These are phyloP conservation scores for Barbus barbus DNA, from an alignment of 2,113 vertebrate genomes.

Conservation along the genomic window DNA sequence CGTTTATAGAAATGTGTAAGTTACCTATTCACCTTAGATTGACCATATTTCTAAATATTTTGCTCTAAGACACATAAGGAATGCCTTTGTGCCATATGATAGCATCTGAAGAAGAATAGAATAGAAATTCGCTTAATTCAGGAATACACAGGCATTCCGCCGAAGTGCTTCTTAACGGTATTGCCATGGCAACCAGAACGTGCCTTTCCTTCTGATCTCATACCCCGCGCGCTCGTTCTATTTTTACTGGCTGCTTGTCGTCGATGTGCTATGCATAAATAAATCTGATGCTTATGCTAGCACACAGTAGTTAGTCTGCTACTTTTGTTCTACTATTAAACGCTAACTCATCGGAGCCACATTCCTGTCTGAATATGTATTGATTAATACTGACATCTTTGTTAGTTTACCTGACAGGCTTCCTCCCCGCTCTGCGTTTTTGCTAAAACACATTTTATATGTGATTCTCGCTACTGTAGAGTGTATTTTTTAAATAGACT, in stretches of 20 bases:
- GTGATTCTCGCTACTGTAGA: background rate
- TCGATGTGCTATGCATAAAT: background rate
- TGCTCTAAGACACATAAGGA: background rate
- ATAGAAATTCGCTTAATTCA: background rate
- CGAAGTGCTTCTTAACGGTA: conserved; percentile 1
- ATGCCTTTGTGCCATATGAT: background rate
- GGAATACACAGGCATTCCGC: background rate
- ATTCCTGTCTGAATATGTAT: too few relatives aligned
- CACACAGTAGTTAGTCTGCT: background rate
- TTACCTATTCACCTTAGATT: background rate
- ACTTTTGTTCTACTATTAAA: too few relatives aligned
- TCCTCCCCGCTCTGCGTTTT: background rate
- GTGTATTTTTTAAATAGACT: background rate
- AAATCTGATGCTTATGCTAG: background rate
- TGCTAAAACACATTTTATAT: background rate
- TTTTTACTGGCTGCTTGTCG: conserved; percentile 22
- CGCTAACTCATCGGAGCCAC: background rate
- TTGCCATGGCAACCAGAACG: conserved; percentile 44
- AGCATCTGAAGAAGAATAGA: background rate
- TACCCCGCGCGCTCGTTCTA: conserved; percentile 1
- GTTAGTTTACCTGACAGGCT: background rate
- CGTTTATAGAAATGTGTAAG: background rate
- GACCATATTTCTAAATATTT: background rate
- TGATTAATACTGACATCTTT: too few relatives aligned
- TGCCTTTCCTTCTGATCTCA: conserved; percentile 11